Base-by-base conservation (phyloP, 2,113 vertebrate species). In the Forbesichthys agassizii region DNA sequence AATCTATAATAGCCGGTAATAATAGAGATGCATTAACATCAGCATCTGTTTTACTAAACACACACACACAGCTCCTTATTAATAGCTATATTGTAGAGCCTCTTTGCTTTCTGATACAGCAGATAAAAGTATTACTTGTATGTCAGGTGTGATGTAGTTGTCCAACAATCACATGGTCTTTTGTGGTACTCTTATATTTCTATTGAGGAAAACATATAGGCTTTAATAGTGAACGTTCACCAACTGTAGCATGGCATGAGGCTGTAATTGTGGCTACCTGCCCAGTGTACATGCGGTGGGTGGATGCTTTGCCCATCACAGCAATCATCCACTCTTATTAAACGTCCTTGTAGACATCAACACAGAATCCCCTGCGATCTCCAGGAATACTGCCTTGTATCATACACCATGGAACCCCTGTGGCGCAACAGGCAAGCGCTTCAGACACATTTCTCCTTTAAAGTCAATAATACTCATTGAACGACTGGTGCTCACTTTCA, bases 1-100 rank as follows among this genome's bases (percentile, higher is more conserved):
- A 74, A 71, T 84, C 13, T 64, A 79, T 85, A 74, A 84, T 63
- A 64, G 69, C 67, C 56, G 66, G 49, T 61, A 73, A 65, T 65
- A 63, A 68, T 27, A 74, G 72, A 61, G 55, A 66, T 49, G 66
- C 63, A 63, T 64, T 73, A 73, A 74, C 57, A 64, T 61, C 67
- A 79, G 59, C 75, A 79, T 74, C 78, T 82, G 83, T 75, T 77
- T 75, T 33, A 46, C 16, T 33, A 51, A 57, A 42, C 73, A 48
- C 12, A 9, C n/a, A 75, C 14, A 48, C 16, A 42, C 61, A 71
- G 13, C 61, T 6, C 63, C 6, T 8, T 42, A 5, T 42, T 42
- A 42, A 42, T 42, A 42, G 36, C 4, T 52, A 11, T 52, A 73
- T 42, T 78, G 55, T 78, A 64, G 1, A 46, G 20, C 36, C 36